These are phyloP conservation scores for Agapostemon virescens DNA, from an alignment of 2,888 invertebrate genomes.

Conservation along the genomic window DNA sequence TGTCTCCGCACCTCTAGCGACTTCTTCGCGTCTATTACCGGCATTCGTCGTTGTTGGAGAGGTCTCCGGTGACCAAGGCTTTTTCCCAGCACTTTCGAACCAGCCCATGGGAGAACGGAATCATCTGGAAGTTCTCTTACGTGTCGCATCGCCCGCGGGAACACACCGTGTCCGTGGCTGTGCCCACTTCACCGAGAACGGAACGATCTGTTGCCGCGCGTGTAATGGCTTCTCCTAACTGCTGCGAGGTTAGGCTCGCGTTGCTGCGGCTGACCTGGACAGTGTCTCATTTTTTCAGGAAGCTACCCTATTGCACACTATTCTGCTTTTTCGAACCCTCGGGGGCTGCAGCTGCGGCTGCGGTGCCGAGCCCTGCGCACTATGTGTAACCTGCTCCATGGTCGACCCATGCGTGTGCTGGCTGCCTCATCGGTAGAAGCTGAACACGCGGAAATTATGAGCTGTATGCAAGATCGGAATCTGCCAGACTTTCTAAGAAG, in stretches of 20 bases:
- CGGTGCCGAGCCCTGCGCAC: not conserved
- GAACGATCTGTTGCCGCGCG: slow-evolving; percentile 34
- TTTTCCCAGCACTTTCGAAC: slow-evolving; percentile 9
- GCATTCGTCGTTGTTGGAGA: not conserved
- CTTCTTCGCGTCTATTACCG: not conserved
- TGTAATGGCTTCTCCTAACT: slow-evolving; percentile 16
- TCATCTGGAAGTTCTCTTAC: slow-evolving; percentile 56
- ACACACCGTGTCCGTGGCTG: slow-evolving; percentile 29
- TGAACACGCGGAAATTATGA: not conserved
- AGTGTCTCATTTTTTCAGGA: not conserved
- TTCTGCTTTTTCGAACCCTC: not conserved
- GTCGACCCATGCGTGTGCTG: not conserved
- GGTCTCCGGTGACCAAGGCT: not conserved
- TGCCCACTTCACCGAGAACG: slow-evolving; percentile 7
- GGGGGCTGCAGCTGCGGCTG: not conserved
- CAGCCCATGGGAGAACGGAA: slow-evolving; percentile 47
- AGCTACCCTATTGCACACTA: not conserved
- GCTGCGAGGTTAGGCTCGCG: not conserved
- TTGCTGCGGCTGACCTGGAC: slow-evolving; percentile 1
- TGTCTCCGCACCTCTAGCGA: not conserved
- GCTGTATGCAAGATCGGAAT: not conserved
- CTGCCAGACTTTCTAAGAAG: not conserved
- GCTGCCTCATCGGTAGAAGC: not conserved
- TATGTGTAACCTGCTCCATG: not conserved
- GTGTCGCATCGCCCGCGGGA: slow-evolving; percentile 26